phyloP scores from a whole-genome alignment of 2,797 vertebrate genomes.

The Nothura maculosa region DNA sequence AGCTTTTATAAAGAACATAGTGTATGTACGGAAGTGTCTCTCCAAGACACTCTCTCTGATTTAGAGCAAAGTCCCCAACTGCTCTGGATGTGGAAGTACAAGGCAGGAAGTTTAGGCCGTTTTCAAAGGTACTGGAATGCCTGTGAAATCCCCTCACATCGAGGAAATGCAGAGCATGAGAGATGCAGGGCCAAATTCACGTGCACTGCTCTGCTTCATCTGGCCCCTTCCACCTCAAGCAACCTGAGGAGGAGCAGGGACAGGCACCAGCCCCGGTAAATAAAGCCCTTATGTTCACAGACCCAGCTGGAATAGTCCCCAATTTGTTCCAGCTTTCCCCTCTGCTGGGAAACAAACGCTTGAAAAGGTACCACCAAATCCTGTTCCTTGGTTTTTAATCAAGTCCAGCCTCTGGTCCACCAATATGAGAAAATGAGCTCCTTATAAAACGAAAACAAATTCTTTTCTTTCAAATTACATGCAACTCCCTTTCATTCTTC shows the following conservation, averaged over 20 bases:
- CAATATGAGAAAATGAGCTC: neutral
- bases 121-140: neutral
- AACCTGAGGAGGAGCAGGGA: neutral
- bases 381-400: neutral
- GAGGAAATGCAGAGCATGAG: neutral
- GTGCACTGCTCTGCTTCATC: neutral
- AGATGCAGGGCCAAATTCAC: neutral
- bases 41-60: neutral
- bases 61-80: neutral
- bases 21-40: neutral
- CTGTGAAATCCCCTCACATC: neutral
- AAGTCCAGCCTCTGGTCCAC: neutral
- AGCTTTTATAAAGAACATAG: neutral
- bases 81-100: neutral
- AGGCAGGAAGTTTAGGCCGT: neutral
- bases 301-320: neutral
- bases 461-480: neutral
- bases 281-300: neutral
- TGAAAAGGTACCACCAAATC: neutral
- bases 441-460: neutral
- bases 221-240: neutral
- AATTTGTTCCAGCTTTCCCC: neutral
- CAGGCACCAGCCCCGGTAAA: accelerated
- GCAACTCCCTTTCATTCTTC: neutral
- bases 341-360: neutral